Conservation (phyloP, 2,888 invertebrate genomes). For the Oligia latruncula region DNA sequence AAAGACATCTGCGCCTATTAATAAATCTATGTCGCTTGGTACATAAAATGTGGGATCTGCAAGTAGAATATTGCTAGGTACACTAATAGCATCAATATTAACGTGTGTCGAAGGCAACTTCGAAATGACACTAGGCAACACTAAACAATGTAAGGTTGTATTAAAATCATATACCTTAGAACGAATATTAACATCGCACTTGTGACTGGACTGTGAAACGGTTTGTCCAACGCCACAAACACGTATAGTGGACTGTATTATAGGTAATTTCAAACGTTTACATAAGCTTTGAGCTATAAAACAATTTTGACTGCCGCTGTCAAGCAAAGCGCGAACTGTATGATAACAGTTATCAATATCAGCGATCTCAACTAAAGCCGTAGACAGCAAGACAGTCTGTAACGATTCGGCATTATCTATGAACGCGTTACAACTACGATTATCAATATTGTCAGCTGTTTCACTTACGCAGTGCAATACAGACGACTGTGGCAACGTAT, state of each 20-base stretch:
- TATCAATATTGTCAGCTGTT: no score
- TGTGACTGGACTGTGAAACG: conserved; percentile 1
- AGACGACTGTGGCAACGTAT: neutral
- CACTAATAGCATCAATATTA: neutral
- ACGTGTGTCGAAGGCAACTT: conserved; percentile 13
- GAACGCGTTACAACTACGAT: neutral
- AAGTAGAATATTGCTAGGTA: conserved; percentile 16
- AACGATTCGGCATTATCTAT: neutral
- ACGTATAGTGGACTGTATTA: neutral
- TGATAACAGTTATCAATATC: neutral
- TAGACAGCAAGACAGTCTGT: neutral
- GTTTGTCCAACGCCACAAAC: conserved; percentile 6
- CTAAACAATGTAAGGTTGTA: conserved; percentile 8
- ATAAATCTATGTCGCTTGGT: neutral
- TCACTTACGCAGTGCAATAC: no score
- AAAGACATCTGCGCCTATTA: neutral
- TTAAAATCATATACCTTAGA: neutral
- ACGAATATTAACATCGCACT: neutral
- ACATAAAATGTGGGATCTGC: conserved; percentile 7
- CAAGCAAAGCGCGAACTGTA: neutral
- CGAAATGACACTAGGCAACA: conserved; percentile 7
- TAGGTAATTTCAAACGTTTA: no score
- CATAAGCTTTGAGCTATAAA: conserved; percentile 1
- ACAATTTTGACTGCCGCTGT: no score
- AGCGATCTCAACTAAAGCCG: neutral